Percentiles rank a stretch among this genome's conserved stretches.
phyloP scores from a whole-genome alignment of 2,797 vertebrate genomes.

The Peromyscus nudipes region DNA sequence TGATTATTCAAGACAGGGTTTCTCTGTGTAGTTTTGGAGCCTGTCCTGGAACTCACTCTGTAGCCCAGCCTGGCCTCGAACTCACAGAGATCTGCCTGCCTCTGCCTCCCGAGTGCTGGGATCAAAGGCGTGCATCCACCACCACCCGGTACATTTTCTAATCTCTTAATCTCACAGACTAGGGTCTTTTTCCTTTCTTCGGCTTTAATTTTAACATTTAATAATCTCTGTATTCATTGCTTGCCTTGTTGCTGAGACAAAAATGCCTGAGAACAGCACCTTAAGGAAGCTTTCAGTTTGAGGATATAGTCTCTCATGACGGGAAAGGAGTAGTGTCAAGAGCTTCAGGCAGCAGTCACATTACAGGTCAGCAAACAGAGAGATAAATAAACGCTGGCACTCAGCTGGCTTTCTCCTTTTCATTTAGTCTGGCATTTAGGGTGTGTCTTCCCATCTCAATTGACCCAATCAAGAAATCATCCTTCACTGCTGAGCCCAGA shows the following conservation, averaged over 20 bases:
- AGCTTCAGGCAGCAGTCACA: neutral
- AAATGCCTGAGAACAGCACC: neutral
- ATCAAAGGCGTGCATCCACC: too few relatives aligned
- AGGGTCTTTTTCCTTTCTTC: neutral
- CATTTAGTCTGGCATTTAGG: neutral
- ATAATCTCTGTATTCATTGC: neutral
- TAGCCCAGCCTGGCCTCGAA: too few relatives aligned
- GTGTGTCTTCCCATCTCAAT: too few relatives aligned
- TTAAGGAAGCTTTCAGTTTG: neutral
- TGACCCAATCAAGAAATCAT: neutral
- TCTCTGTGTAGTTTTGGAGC: too few relatives aligned
- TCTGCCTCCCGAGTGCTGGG: too few relatives aligned
- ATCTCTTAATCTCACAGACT: neutral
- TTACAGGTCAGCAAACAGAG: neutral
- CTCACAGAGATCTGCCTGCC: too few relatives aligned
- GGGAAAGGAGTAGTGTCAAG: neutral
- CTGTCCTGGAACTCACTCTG: too few relatives aligned
- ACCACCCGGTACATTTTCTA: neutral
- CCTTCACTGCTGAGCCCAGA: neutral
- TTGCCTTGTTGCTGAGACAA: neutral
- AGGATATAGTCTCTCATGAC: too few relatives aligned
- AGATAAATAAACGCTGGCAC: neutral
- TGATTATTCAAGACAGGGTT: too few relatives aligned
- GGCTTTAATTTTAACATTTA: conserved; percentile 18
- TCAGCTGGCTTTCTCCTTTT: neutral